A percentile compares a stretch with the other conserved stretches of the same genome.
These are phyloP conservation scores for Macquaria australasica DNA, from an alignment of 2,113 vertebrate genomes.

Conservation along the genomic window DNA sequence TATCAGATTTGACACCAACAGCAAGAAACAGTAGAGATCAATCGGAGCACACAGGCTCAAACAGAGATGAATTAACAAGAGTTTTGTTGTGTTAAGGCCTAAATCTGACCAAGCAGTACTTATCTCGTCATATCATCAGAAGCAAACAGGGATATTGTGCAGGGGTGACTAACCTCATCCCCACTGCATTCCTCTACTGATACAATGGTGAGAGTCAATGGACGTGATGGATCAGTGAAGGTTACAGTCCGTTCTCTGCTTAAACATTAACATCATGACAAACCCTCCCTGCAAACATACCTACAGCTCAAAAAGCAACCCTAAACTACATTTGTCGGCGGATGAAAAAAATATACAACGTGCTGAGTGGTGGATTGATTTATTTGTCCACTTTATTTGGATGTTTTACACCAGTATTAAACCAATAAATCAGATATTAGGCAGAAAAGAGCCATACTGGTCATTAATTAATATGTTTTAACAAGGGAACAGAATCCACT, in stretches of 20 bases:
- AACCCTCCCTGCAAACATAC: background rate
- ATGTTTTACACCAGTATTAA: background rate
- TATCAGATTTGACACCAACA: background rate
- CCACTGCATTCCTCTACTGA: slow-evolving; percentile 35
- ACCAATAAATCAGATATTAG: background rate
- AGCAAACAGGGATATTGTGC: background rate
- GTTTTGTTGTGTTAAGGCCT: too few relatives aligned
- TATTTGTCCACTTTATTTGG: background rate
- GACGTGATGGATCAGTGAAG: background rate
- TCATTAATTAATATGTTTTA: background rate
- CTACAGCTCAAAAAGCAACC: background rate
- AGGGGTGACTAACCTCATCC: background rate
- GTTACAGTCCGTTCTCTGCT: background rate
- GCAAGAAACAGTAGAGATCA: background rate
- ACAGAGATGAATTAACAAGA: background rate
- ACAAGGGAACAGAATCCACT: background rate
- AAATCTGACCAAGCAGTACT: background rate
- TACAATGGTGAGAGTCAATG: background rate
- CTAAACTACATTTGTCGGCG: background rate
- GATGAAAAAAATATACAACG: too few relatives aligned
- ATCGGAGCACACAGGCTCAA: background rate
- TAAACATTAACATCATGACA: slow-evolving; percentile 49
- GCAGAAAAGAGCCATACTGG: background rate
- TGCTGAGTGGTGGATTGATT: too few relatives aligned
- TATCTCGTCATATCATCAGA: slow-evolving; percentile 13